phyloP scores from a whole-genome alignment of 1,140 invertebrate species.

The Probaryconus sp. region DNA sequence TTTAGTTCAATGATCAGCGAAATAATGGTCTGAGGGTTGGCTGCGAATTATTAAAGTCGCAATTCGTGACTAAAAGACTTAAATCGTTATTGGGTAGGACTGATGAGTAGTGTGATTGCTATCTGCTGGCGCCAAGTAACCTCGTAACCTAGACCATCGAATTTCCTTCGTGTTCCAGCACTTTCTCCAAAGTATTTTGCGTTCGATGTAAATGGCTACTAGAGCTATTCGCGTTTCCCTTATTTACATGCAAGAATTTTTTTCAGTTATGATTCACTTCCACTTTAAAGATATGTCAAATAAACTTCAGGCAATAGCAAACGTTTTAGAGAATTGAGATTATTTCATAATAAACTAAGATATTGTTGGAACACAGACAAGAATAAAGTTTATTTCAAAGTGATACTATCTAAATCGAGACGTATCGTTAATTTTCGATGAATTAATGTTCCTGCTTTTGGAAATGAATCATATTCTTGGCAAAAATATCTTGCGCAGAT shows the following conservation, averaged over 20 bases:
- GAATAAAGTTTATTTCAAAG: no score
- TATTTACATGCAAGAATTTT: slow-evolving; percentile 44
- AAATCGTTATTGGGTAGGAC: slow-evolving; percentile 32
- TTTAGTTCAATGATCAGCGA: neutral
- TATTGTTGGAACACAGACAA: no score
- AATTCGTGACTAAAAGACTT: slow-evolving; percentile 34
- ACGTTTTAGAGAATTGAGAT: neutral
- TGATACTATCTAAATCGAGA: no score
- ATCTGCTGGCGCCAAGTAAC: slow-evolving; percentile 51
- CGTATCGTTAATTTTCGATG: no score
- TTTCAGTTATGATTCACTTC: slow-evolving; percentile 18
- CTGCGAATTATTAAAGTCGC: slow-evolving; percentile 10
- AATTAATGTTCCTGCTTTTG: no score
- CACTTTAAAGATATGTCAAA: slow-evolving; percentile 6
- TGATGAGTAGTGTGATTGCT: slow-evolving; percentile 27
- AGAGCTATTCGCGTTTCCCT: slow-evolving; percentile 69
- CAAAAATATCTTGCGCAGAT: no score
- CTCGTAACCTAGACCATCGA: slow-evolving; percentile 51
- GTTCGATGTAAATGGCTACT: slow-evolving; percentile 66
- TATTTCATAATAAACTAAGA: neutral
- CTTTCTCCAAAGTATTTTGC: slow-evolving; percentile 50
- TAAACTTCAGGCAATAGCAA: slow-evolving; percentile 2
- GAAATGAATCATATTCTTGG: no score
- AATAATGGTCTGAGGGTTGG: neutral
- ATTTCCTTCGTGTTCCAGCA: slow-evolving; percentile 15